phyloP scores from a whole-genome alignment of 2,797 vertebrate species.

The Peromyscus attwateri region DNA sequence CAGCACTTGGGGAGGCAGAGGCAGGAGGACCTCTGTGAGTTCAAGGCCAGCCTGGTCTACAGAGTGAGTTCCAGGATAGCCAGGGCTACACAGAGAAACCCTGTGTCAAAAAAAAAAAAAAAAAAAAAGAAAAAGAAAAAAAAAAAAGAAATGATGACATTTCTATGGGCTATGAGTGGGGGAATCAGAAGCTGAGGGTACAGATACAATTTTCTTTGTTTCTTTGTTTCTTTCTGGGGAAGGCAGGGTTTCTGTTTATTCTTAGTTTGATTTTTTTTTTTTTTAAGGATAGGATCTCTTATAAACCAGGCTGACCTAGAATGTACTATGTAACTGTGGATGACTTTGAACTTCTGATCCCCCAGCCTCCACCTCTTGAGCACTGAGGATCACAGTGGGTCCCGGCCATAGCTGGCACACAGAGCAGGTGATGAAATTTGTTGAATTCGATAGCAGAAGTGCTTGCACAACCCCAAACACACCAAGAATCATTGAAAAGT shows the following conservation, averaged over 20 bases:
- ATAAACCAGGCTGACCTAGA: not conserved
- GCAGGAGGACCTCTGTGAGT: not conserved
- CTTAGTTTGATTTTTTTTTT: not conserved
- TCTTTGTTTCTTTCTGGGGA: not conserved
- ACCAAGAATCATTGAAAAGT: not conserved
- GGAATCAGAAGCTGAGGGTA: not conserved
- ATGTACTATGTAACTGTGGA: not conserved
- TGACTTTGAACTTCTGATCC: not conserved
- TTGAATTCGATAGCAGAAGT: not conserved
- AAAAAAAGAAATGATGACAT: not conserved
- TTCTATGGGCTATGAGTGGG: not conserved
- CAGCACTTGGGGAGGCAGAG: not conserved
- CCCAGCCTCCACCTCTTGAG: not conserved
- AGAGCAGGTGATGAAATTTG: not conserved
- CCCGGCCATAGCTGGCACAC: not conserved
- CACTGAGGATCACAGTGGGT: not conserved
- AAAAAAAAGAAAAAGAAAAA: not conserved
- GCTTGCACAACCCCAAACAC: not conserved
- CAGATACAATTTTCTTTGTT: accelerated
- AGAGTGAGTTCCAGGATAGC: not conserved
- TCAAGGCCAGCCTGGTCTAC: not conserved
- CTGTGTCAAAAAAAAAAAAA: not conserved
- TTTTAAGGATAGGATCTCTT: not conserved
- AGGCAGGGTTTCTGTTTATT: not conserved
- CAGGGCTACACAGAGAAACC: not conserved